A percentile compares a stretch with the other conserved stretches of the same genome.
Conservation (phyloP, 1,140 invertebrate genomes). For the Drosophila mauritiana region DNA sequence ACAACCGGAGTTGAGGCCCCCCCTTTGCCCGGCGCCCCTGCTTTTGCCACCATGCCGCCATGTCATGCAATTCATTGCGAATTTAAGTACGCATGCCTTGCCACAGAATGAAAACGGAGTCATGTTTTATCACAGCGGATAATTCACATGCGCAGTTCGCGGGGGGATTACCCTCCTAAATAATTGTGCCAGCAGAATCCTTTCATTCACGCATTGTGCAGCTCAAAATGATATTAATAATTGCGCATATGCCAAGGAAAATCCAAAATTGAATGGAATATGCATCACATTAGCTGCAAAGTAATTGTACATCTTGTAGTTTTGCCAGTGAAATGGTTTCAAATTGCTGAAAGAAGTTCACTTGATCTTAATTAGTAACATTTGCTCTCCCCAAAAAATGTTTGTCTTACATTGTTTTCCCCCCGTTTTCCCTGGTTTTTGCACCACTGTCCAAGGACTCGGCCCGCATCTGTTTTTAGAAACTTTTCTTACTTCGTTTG, state of each 20-base stretch:
- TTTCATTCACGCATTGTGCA: slow-evolving; percentile 17
- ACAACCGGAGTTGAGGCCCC: slow-evolving; percentile 11
- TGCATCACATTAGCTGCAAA: too few relatives aligned
- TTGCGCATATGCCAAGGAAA: slow-evolving; percentile 1
- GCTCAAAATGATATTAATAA: slow-evolving; percentile 16
- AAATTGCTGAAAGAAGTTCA: too few relatives aligned
- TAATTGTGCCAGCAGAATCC: slow-evolving; percentile 9
- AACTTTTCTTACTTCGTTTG: slow-evolving; percentile 27
- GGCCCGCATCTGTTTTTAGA: slow-evolving; percentile 13
- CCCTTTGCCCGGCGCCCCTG: neutral
- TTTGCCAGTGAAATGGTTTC: too few relatives aligned
- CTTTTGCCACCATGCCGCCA: neutral
- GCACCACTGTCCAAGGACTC: slow-evolving; percentile 14
- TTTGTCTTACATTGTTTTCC: neutral
- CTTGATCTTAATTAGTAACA: too few relatives aligned
- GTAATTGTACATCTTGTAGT: too few relatives aligned
- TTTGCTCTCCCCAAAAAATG: neutral
- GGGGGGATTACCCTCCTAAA: neutral
- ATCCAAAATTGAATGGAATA: too few relatives aligned
- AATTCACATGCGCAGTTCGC: slow-evolving; percentile 14
- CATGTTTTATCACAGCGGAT: slow-evolving; percentile 34
- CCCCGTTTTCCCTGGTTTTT: neutral
- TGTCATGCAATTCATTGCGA: slow-evolving; percentile 29
- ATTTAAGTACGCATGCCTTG: slow-evolving; percentile 38
- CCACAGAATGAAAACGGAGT: slow-evolving; percentile 28